Conservation (phyloP, 92 coral and sea anemone genomes). For the Metridium senile region DNA sequence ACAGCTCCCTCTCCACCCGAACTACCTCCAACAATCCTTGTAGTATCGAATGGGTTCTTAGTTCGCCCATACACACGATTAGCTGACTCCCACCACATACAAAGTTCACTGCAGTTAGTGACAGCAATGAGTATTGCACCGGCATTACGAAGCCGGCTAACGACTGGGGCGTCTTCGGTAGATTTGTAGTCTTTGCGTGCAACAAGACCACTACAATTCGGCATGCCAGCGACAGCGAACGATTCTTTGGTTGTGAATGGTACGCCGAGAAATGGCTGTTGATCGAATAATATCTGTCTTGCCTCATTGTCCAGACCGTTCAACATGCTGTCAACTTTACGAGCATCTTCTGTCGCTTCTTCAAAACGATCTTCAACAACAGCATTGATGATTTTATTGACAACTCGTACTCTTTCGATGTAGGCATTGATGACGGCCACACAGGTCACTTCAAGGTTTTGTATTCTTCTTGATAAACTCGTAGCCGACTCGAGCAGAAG, state of each 20-base stretch:
- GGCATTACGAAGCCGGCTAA: slow-evolving; percentile 69
- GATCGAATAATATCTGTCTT: slow-evolving; percentile 39
- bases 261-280: slow-evolving; percentile 82
- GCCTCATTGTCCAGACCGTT: slow-evolving; percentile 47
- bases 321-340: slow-evolving; percentile 74
- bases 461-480: slow-evolving; percentile 67
- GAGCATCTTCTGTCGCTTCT: slow-evolving; percentile 84
- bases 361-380: slow-evolving; percentile 85
- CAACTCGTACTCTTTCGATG: slow-evolving; percentile 75
- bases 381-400: slow-evolving; percentile 78
- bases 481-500: slow-evolving; percentile 66
- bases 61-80: slow-evolving; percentile 91
- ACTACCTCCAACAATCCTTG: slow-evolving; percentile 90
- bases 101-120: slow-evolving; percentile 88
- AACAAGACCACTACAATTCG: slow-evolving; percentile 88
- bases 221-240: slow-evolving; percentile 79
- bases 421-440: slow-evolving; percentile 71
- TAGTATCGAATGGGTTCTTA: slow-evolving; percentile 75
- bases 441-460: slow-evolving; percentile 71
- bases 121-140: slow-evolving; percentile 88
- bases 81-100: slow-evolving; percentile 99
- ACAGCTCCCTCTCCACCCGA: slow-evolving; percentile 97
- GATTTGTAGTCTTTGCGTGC: slow-evolving; percentile 71
- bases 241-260: slow-evolving; percentile 95
- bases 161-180: slow-evolving; percentile 78